Percentiles rank a stretch among this genome's conserved stretches.
Conservation (phyloP, 1,140 invertebrate genomes). For the Euwallacea similis region DNA sequence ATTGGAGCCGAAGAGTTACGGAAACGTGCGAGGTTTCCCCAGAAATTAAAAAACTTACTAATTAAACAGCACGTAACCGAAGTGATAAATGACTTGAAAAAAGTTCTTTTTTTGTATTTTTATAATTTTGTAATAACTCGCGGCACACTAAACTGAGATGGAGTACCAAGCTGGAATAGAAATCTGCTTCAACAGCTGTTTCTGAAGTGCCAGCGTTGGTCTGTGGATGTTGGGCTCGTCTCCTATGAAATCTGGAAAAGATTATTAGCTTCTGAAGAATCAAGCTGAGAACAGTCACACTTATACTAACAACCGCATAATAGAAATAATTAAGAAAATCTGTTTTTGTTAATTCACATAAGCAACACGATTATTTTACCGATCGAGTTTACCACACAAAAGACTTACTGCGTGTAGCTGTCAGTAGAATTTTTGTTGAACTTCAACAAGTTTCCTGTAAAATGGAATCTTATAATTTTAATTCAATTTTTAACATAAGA, state of each 20-base stretch:
- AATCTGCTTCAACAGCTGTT: conserved; percentile 3
- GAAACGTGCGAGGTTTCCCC: too few species aligned
- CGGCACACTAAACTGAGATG: neutral
- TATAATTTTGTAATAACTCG: neutral
- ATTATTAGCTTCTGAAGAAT: too few species aligned
- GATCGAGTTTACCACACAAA: conserved; percentile 8
- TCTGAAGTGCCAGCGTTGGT: conserved; percentile 10
- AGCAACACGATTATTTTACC: too few species aligned
- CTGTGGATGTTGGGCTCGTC: neutral
- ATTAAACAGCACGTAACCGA: too few species aligned
- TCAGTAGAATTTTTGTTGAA: conserved; percentile 38
- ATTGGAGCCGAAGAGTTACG: too few species aligned
- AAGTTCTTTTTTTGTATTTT: too few species aligned
- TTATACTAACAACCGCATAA: too few species aligned
- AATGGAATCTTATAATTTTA: neutral
- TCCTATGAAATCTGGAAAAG: conserved; percentile 17
- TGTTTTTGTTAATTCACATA: too few species aligned
- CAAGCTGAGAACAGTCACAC: too few species aligned
- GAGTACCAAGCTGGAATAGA: conserved; percentile 17
- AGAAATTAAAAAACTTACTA: too few species aligned
- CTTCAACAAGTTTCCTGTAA: conserved; percentile 33
- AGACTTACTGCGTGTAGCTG: conserved; percentile 18
- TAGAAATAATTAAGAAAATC: too few species aligned
- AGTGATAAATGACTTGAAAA: too few species aligned
- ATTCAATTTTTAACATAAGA: neutral